phyloP scores from a whole-genome alignment of 2,888 invertebrate species.

The Agrilus mali region DNA sequence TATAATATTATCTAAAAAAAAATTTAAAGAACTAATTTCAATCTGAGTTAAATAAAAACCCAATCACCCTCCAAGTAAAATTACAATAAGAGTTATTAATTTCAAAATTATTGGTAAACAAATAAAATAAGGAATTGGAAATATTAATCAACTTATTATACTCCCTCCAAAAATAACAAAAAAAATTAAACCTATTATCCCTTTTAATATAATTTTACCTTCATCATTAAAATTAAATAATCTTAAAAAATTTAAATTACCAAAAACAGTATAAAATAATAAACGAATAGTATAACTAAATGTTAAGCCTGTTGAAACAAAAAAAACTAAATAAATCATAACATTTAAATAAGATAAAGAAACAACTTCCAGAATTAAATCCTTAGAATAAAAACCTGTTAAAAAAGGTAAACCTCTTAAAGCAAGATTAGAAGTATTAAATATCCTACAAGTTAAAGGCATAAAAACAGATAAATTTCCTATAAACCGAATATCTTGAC shows the following conservation, averaged over 20 bases:
- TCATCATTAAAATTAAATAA: slow-evolving; percentile 40
- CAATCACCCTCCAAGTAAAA: slow-evolving; percentile 31
- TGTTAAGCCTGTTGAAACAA: slow-evolving; percentile 45
- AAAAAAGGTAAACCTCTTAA: slow-evolving; percentile 53
- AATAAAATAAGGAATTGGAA: slow-evolving; percentile 40
- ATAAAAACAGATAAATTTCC: slow-evolving; percentile 37
- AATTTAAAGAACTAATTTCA: slow-evolving; percentile 32
- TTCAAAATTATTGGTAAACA: slow-evolving; percentile 41
- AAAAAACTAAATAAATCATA: slow-evolving; percentile 41
- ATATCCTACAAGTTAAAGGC: slow-evolving; percentile 51
- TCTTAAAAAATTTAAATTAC: slow-evolving; percentile 36
- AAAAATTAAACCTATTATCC: slow-evolving; percentile 32
- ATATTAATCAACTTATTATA: slow-evolving; percentile 42
- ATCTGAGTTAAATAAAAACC: slow-evolving; percentile 37
- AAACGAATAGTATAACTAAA: slow-evolving; percentile 45
- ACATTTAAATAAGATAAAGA: slow-evolving; percentile 41
- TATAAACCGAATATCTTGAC: slow-evolving; percentile 56
- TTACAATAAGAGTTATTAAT: slow-evolving; percentile 40
- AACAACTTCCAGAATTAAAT: slow-evolving; percentile 44
- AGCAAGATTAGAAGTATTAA: slow-evolving; percentile 46
- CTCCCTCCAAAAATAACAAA: slow-evolving; percentile 42
- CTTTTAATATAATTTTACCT: slow-evolving; percentile 36
- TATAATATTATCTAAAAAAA: slow-evolving; percentile 26
- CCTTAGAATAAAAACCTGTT: slow-evolving; percentile 44
- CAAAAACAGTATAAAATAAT: slow-evolving; percentile 40